These are phyloP conservation scores for Pseudomyrmex gracilis DNA, from an alignment of 1,140 invertebrate species.

Conservation along the genomic window DNA sequence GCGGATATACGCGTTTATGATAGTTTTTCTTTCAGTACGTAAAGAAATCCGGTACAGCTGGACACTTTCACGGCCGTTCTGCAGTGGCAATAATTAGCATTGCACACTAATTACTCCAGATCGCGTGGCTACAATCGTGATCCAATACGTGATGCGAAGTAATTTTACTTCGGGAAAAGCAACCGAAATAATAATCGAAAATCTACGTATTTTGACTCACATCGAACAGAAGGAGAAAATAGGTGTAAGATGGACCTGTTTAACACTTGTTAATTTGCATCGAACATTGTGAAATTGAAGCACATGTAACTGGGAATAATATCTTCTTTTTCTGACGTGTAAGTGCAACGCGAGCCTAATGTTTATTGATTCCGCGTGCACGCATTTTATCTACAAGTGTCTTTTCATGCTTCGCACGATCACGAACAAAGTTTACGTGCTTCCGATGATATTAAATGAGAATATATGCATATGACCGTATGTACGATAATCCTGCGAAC, in stretches of 20 bases:
- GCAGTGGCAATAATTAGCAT: conserved; percentile 44
- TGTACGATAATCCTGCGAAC: not conserved
- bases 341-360: not conserved
- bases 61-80: conserved; percentile 57
- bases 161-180: not conserved
- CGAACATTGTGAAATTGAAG: conserved; percentile 15
- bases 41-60: conserved; percentile 32
- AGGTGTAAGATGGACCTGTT: not conserved
- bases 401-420: conserved; percentile 29
- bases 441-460: conserved; percentile 5
- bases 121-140: not conserved
- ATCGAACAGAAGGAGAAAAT: not conserved
- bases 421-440: conserved; percentile 21
- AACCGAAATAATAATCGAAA: conserved; percentile 23
- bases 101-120: conserved; percentile 53
- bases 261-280: conserved; percentile 51
- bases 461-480: not conserved
- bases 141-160: not conserved
- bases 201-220: not conserved
- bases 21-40: conserved; percentile 27
- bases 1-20: not conserved
- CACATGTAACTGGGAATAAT: conserved; percentile 34
- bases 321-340: not conserved
- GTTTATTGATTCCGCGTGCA: not conserved
- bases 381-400: not conserved